phyloP scores from a whole-genome alignment of 2,113 vertebrate species.

The Nycticryphes semicollaris region DNA sequence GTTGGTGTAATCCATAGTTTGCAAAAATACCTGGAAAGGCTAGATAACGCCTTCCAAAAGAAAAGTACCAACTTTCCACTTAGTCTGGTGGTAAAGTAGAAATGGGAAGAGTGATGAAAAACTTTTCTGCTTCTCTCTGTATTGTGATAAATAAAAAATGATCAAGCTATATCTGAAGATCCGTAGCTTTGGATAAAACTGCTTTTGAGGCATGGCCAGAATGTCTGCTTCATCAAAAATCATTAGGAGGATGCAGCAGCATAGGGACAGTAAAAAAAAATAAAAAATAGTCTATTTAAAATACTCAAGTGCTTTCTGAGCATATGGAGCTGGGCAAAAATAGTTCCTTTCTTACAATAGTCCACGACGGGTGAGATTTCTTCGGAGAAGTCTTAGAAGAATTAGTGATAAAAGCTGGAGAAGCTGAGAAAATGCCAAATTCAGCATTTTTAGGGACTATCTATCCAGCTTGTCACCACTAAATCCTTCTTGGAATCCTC shows the following conservation, averaged over 20 bases:
- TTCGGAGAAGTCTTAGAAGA: conserved; percentile 22
- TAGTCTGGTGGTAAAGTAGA: background rate
- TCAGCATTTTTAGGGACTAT: background rate
- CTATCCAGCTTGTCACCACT: background rate
- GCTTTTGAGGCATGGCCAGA: conserved; percentile 2
- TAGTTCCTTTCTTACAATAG: conserved; percentile 59
- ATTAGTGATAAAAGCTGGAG: conserved; percentile 26
- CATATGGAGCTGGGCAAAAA: conserved; percentile 60
- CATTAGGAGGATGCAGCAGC: background rate
- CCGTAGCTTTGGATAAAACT: background rate
- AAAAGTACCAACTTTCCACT: background rate
- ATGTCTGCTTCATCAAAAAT: conserved; percentile 7
- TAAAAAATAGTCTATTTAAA: background rate
- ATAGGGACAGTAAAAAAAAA: conserved; percentile 12
- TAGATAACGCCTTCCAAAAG: background rate
- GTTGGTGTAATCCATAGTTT: background rate
- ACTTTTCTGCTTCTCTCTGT: background rate
- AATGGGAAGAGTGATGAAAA: background rate
- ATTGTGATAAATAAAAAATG: background rate
- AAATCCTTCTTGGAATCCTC: background rate
- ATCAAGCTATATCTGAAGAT: background rate
- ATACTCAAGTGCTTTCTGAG: conserved; percentile 48
- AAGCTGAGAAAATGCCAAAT: conserved; percentile 31
- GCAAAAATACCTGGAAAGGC: background rate
- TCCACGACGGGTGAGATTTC: conserved; percentile 30